These are phyloP conservation scores for Brachionus calyciflorus DNA, from an alignment of 1,140 invertebrate genomes.

Conservation along the genomic window DNA sequence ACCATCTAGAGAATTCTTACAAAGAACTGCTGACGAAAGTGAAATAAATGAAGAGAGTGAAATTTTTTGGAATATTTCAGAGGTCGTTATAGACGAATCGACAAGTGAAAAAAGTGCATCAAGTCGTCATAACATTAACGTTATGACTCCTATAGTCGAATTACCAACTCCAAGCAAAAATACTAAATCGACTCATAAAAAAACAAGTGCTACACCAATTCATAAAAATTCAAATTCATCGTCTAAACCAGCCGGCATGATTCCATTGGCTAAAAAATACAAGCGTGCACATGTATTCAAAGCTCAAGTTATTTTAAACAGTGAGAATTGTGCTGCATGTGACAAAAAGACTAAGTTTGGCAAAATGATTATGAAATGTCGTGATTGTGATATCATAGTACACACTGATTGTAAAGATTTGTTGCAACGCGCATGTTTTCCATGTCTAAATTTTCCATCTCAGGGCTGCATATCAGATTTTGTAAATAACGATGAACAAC, in stretches of 20 bases:
- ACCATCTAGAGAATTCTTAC: conserved; percentile 40
- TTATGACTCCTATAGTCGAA: conserved; percentile 45
- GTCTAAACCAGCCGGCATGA: not conserved
- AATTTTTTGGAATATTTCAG: conserved; percentile 44
- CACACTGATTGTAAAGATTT: conserved; percentile 45
- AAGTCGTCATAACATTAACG: not conserved
- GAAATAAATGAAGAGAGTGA: conserved; percentile 39
- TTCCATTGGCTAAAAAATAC: conserved; percentile 34
- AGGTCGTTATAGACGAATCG: conserved; percentile 28
- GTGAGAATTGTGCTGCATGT: conserved; percentile 26
- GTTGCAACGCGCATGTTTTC: conserved; percentile 15
- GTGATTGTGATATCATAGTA: conserved; percentile 13
- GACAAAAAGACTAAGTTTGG: conserved; percentile 40
- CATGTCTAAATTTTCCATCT: conserved; percentile 10
- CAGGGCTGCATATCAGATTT: conserved; percentile 37
- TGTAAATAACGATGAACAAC: conserved; percentile 4
- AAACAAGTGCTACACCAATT: conserved; percentile 16
- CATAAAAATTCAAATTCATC: not conserved
- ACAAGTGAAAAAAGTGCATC: not conserved
- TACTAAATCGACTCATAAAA: not conserved
- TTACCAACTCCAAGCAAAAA: conserved; percentile 1
- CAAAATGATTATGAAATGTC: conserved; percentile 35
- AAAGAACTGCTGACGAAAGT: conserved; percentile 39
- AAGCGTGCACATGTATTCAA: conserved; percentile 22
- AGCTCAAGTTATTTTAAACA: conserved; percentile 38